Evolutionary conservation across 2,113 vertebrate species (phyloP), one percentile per base, ranked within the genome.

Genomic region (Alethe castanea): DNA sequence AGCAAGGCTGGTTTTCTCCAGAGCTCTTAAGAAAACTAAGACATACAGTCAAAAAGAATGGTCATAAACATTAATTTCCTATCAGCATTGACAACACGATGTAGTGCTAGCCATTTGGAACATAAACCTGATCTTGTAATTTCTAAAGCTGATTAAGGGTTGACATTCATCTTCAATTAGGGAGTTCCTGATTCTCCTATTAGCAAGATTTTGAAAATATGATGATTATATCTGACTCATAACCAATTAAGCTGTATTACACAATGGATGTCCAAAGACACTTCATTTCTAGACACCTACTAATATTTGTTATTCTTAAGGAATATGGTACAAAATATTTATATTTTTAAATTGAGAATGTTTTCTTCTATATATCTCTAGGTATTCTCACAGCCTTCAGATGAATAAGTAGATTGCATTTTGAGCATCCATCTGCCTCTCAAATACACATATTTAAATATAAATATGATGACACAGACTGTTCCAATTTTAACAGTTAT

Each of bases 331-430:
- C 36, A 90, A 54, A 15, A 31, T 76, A 4, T 19, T 22, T 29
- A 6, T 6, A 62, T 74, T 89, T 79, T 7, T 56, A 59, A 86
- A 47, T 10, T 5, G 6, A 6, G 3, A 2, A 0, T 6, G 5
- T 5, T 28, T 47, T 33, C 38, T 53, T 53, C 22, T 79, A 3
- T 42, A 17, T 82, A n/a, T 44, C 5, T 20, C 15, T 45, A 77
- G 9, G 23, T 80, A 47, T 16, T 33, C 45, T 73, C 14, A 25
- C 5, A 78, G 14, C 12, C 90, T 94, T 76, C 56, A 78, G 36
- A 47, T 78, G 0, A 88, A 59, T 71, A 64, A 47, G 8, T 42
- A 20, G 20, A 77, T 9, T 62, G 16, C 6, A 73, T 71, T 91
- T 80, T 81, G 13, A 90, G n/a, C 25, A 94, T 22, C 8, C 28